Conservation (phyloP, 2,888 invertebrate genomes). For the Macrosoma leucophasiata region DNA sequence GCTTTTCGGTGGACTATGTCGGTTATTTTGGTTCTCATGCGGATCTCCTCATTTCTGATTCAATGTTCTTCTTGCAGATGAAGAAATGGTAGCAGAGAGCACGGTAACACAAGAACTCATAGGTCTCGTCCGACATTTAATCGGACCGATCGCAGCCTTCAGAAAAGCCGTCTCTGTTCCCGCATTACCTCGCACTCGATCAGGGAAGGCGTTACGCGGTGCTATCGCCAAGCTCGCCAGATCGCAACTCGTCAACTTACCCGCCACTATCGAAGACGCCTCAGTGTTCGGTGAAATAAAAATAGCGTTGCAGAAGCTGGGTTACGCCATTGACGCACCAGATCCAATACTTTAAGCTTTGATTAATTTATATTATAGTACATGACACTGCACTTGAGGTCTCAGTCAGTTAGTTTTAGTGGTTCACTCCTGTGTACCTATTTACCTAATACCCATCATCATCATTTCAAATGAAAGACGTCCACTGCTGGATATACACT, state of each 20-base stretch:
- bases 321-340: slow-evolving; percentile 83
- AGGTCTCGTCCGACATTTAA: slow-evolving; percentile 65
- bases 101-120: slow-evolving; percentile 63
- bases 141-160: slow-evolving; percentile 94
- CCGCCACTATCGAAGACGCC: slow-evolving; percentile 92
- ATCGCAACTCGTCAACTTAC: slow-evolving; percentile 85
- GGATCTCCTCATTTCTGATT: too few species aligned
- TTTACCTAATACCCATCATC: too few species aligned
- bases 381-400: too few species aligned
- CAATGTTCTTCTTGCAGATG: slow-evolving; percentile 38
- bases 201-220: slow-evolving; percentile 81
- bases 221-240: slow-evolving; percentile 90
- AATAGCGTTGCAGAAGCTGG: slow-evolving; percentile 82
- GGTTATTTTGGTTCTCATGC: too few species aligned
- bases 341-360: slow-evolving; percentile 79
- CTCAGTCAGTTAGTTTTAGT: too few species aligned
- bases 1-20: too few species aligned
- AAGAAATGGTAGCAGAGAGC: slow-evolving; percentile 61
- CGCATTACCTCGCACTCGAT: slow-evolving; percentile 90
- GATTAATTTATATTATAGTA: too few species aligned
- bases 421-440: too few species aligned
- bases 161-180: slow-evolving; percentile 85
- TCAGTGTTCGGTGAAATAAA: slow-evolving; percentile 87
- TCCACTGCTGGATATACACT: too few species aligned
- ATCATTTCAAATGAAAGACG: too few species aligned